Conservation (phyloP, 2,113 vertebrate species). For the Mirounga angustirostris region DNA sequence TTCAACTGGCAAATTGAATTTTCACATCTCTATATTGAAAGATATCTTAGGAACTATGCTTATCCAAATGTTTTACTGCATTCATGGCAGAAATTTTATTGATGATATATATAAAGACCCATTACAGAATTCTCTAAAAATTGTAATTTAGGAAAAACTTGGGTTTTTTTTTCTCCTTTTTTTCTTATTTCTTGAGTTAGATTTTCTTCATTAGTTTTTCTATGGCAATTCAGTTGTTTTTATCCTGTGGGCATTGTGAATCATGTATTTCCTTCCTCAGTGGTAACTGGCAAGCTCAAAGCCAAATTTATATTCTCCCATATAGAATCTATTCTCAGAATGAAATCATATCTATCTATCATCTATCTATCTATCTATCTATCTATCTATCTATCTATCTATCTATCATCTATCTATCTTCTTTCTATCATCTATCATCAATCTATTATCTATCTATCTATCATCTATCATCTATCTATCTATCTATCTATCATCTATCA, state of each 20-base stretch:
- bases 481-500: too few species aligned
- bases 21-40: neutral
- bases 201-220: neutral
- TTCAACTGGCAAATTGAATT: neutral
- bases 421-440: too few species aligned
- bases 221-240: neutral
- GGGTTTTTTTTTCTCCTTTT: neutral
- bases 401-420: neutral
- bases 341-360: neutral
- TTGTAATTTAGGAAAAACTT: neutral
- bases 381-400: too few species aligned
- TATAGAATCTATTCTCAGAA: neutral
- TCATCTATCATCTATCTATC: too few species aligned
- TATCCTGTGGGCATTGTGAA: neutral
- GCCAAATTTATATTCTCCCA: neutral
- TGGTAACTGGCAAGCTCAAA: neutral
- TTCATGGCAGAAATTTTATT: neutral
- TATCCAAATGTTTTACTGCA: neutral
- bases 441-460: neutral
- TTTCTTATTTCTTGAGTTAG: neutral
- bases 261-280: neutral
- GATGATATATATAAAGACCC: neutral
- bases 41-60: neutral
- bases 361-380: neutral
- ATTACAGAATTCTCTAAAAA: neutral